Base-by-base conservation (phyloP, 1,140 invertebrate genomes). In the Trachymyrmex septentrionalis region DNA sequence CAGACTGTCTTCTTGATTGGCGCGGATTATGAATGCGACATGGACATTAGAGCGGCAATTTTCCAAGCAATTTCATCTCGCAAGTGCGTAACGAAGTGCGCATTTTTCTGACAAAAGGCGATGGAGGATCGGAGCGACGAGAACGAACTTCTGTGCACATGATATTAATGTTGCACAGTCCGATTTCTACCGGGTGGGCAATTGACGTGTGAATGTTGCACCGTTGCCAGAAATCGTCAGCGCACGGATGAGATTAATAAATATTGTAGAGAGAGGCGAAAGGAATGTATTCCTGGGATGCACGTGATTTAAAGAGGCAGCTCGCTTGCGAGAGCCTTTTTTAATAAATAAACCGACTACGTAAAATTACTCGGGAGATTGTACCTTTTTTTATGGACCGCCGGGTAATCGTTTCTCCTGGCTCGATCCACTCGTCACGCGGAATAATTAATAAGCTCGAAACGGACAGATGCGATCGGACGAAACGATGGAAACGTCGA, bases 341-440 rank as follows among this genome's bases (percentile, higher is more conserved):
- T 89, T 90, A 90, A 90, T 90, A 90, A 90, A 88, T 90, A 90
- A 91, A 86, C 55, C 69, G n/a, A 21, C 53, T 64, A 87, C 86
- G 44, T 81, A 75, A 86, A 88, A 91, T 91, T 90, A 78, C 89
- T 86, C 66, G 71, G 76, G n/a, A 90, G 78, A 91, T 88, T 82
- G 81, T 88, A 57, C 19, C 50, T 67, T 90, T 87, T 86, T 89
- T 69, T 53, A 48, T 30, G 55, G 38, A 48, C 67, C 63, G 72
- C 86, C 64, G 30, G 67, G 77, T 89, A 89, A 86, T 89, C 73
- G 82, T 12, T 88, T 44, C 38, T 64, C 76, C 75, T 50, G 73
- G 30, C 84, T 71, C 30, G 59, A 27, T 66, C 34, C 64, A 63
- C 69, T 53, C 73, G 34, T 48, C 55, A 63, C 24, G 53, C 12